These are phyloP conservation scores for Coturnix japonica DNA, from an alignment of 2,113 vertebrate species.

Conservation along the genomic window DNA sequence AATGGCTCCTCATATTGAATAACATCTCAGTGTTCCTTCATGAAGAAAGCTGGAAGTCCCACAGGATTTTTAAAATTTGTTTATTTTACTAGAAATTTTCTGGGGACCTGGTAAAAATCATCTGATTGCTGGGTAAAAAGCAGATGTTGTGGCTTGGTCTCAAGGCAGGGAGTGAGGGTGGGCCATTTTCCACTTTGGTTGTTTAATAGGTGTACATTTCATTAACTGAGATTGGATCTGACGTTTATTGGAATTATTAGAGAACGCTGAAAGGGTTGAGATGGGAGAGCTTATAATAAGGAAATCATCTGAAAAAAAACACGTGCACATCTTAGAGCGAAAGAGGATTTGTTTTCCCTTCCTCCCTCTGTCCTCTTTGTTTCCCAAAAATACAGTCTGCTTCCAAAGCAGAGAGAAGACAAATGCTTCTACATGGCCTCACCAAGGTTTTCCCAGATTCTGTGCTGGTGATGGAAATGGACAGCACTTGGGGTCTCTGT, in stretches of 20 bases:
- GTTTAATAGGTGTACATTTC: constrained; percentile 18
- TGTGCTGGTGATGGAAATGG: neutral
- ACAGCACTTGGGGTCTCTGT: neutral
- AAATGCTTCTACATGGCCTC: rapidly evolving
- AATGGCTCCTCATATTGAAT: constrained; percentile 29
- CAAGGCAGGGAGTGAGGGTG: neutral
- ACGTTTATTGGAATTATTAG: constrained; percentile 34
- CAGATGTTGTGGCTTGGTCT: neutral
- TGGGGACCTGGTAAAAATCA: neutral
- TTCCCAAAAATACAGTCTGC: neutral
- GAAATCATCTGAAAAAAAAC: neutral
- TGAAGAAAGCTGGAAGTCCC: neutral
- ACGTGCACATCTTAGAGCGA: neutral
- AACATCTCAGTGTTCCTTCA: neutral
- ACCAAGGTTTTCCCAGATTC: neutral
- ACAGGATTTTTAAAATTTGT: neutral
- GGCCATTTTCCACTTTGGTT: neutral
- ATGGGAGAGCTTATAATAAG: neutral
- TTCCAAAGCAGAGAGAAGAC: neutral
- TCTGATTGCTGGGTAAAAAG: neutral
- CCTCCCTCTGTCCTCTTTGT: neutral
- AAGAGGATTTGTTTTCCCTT: neutral
- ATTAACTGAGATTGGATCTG: constrained; percentile 27
- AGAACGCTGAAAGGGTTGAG: neutral
- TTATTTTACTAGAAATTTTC: constrained; percentile 37